Evolutionary conservation across 2,888 invertebrate species (phyloP).

Genomic region (Nyleta sp.): DNA sequence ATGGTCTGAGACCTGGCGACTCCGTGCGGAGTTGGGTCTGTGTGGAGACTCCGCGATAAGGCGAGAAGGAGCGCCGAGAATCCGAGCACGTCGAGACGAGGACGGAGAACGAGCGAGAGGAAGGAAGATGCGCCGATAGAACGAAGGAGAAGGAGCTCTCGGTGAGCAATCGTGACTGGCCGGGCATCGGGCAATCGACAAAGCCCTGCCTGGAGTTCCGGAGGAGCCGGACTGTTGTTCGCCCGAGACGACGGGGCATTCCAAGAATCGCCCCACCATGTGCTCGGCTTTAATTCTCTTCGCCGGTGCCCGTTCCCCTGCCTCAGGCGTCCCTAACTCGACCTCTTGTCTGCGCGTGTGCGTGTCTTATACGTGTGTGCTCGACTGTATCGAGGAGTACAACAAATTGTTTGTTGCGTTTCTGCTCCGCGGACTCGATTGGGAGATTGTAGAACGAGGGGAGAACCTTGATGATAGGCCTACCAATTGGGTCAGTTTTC

Average conservation of each 20-base stretch:
- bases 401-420: conserved; percentile 41
- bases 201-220: conserved; percentile 71
- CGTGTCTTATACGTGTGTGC: conserved; percentile 5
- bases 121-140: conserved; percentile 6
- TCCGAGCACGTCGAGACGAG: neutral
- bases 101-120: neutral
- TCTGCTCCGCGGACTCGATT: conserved; percentile 1
- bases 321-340: conserved; percentile 6
- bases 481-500: conserved; percentile 22
- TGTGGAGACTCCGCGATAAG: too few species aligned
- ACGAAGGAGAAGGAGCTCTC: conserved; percentile 20
- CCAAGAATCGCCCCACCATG: conserved; percentile 73
- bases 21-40: neutral
- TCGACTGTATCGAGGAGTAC: conserved; percentile 12
- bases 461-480: neutral
- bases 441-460: conserved; percentile 3
- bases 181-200: conserved; percentile 55
- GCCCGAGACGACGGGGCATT: conserved; percentile 76
- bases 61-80: neutral
- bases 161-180: conserved; percentile 61
- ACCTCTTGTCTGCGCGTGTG: conserved; percentile 17
- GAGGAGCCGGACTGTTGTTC: conserved; percentile 76
- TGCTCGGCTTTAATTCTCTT: conserved; percentile 18
- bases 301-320: conserved; percentile 2
- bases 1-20: neutral